Conservation (phyloP, 2,113 vertebrate species). For the Tupaia chinensis region DNA sequence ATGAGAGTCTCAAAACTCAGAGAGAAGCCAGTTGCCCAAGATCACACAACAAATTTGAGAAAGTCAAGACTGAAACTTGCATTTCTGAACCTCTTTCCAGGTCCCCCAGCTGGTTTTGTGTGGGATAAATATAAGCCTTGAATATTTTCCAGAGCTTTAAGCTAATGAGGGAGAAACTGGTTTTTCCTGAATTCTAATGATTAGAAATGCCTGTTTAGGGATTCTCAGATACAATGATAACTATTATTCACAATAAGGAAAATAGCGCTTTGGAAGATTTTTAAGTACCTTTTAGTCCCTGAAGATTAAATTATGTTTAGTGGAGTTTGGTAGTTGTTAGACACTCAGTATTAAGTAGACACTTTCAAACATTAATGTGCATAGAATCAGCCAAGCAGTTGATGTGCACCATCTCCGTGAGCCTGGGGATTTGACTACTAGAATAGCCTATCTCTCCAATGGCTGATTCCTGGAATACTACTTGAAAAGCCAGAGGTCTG, state of each 20-base stretch:
- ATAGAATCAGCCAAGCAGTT: background rate
- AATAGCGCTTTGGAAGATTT: background rate
- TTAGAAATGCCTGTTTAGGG: background rate
- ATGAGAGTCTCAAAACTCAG: background rate
- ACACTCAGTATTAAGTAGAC: background rate
- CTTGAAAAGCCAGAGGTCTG: background rate
- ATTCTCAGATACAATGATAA: background rate
- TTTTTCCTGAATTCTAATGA: background rate
- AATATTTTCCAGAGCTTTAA: background rate
- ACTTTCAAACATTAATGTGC: background rate
- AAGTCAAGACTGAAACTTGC: background rate
- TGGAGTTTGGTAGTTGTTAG: background rate
- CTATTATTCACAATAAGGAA: background rate
- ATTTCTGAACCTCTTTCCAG: background rate
- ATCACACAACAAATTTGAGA: background rate
- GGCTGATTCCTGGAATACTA: background rate
- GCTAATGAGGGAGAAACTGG: background rate
- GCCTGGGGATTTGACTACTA: background rate
- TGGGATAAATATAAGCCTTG: background rate
- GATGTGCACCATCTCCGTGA: background rate
- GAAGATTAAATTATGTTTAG: background rate
- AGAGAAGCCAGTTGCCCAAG: background rate
- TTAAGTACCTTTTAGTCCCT: background rate
- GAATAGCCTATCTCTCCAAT: background rate
- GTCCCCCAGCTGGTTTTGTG: background rate